A percentile compares a stretch with the other conserved stretches of the same genome.
Evolutionary conservation across 2,113 vertebrate genomes (phyloP).

Genomic region (Pachyramphus minor): DNA sequence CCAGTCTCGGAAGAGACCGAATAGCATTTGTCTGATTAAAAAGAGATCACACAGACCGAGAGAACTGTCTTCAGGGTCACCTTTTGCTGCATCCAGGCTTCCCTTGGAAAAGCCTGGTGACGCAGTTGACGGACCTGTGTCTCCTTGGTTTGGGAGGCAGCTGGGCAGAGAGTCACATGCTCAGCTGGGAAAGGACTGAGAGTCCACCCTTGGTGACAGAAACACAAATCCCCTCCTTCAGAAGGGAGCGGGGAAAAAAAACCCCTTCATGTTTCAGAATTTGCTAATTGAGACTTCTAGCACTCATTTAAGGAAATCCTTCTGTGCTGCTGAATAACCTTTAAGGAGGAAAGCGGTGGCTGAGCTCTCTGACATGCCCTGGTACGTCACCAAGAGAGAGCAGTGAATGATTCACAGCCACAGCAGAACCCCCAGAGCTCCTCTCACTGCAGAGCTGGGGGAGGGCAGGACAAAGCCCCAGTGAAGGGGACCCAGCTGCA

Average conservation of each 20-base stretch:
- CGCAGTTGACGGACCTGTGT: not conserved
- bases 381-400: not conserved
- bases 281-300: not conserved
- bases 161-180: not conserved
- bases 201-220: not conserved
- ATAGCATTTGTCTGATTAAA: not conserved
- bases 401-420: not conserved
- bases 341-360: not conserved
- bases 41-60: not conserved
- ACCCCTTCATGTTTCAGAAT: not conserved
- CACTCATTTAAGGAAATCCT: conserved; percentile 4
- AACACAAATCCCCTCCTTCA: not conserved
- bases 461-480: not conserved
- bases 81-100: not conserved
- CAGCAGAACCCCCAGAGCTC: not conserved
- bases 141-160: not conserved
- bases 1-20: not conserved
- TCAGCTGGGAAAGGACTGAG: not conserved
- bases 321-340: not conserved
- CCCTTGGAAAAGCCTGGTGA: not conserved
- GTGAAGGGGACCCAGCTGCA: not conserved
- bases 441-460: not conserved
- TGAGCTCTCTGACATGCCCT: not conserved
- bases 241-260: not conserved
- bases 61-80: not conserved